Evolutionary conservation across 92 coral and sea anemone genomes (phyloP), one percentile per base, ranked within the genome.

Genomic region (Umimayanthus kanabou): DNA sequence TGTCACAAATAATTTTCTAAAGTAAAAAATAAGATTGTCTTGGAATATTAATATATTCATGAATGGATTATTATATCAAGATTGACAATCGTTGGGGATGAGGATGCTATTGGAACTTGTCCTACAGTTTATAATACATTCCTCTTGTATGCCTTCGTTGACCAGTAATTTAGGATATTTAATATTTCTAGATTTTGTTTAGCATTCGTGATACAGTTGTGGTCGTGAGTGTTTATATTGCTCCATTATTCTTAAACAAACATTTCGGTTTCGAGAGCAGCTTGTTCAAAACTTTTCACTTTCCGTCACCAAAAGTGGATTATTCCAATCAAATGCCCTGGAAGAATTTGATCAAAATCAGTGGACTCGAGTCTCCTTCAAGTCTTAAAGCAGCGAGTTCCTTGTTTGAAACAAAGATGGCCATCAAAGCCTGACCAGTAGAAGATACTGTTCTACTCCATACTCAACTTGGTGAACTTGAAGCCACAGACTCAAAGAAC

Each of bases 191-290:
- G 42, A 64, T 81, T 64, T 58, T 30, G 49, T 81, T 40, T 81
- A 13, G 28, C 29, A 39, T 65, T 81, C 85, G 69, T 61, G 76
- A 39, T 42, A 49, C 50, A 81, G 22, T 37, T 64, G 75, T 69
- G 26, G 66, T 26, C 22, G 23, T 16, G 76, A 82, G 4, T 82
- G 86, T 82, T 82, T 82, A 42, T 67, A 82, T 82, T 82, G 57
- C 33, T 16, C 39, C 25, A 67, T 42, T 71, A 69, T 67, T 23
- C n/a, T 67, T 26, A 82, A 82, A 82, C 58, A 82, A 82, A 82
- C 76, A 66, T 43, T 67, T 67, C 9, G 77, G 39, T 67, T 67
- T 18, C 15, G 42, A 2, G 26, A 64, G 23, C 55, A 40, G 40
- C 64, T 43, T 39, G 61, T n/a, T 66, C 64, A 11, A 66, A 40